phyloP scores from a whole-genome alignment of 2,113 vertebrate genomes.

The Amphiprion ocellaris region DNA sequence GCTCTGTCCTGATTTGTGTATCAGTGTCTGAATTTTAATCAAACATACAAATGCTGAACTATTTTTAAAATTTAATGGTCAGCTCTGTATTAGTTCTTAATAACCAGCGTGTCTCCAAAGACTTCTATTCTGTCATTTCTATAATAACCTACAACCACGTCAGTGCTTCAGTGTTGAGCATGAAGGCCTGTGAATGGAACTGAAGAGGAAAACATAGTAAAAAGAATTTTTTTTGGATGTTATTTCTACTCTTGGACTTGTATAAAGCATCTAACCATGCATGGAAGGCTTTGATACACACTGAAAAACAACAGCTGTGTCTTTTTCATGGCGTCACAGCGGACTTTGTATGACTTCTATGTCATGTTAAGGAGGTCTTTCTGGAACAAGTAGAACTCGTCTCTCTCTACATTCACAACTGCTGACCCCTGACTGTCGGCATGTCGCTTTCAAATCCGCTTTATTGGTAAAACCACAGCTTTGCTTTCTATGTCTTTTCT shows the following conservation, averaged over 20 bases:
- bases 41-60: not conserved
- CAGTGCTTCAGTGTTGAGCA: not conserved
- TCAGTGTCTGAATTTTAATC: not conserved
- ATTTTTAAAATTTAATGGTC: not conserved
- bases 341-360: constrained; percentile 31
- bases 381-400: not conserved
- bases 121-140: not conserved
- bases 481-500: not conserved
- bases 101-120: not conserved
- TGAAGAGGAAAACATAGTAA: not conserved
- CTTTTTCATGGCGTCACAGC: constrained; percentile 11
- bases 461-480: not conserved
- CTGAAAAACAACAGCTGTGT: constrained; percentile 23
- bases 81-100: not conserved
- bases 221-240: not conserved
- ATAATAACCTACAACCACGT: not conserved
- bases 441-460: constrained; percentile 25
- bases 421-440: constrained; percentile 41
- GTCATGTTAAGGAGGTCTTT: constrained; percentile 26
- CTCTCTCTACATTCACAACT: constrained; percentile 11
- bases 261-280: constrained; percentile 36
- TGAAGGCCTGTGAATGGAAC: not conserved
- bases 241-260: not conserved
- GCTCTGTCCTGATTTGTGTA: not conserved
- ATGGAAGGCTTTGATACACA: constrained; percentile 35